These are phyloP conservation scores for Perca fluviatilis DNA, from an alignment of 2,113 vertebrate species.

Conservation along the genomic window DNA sequence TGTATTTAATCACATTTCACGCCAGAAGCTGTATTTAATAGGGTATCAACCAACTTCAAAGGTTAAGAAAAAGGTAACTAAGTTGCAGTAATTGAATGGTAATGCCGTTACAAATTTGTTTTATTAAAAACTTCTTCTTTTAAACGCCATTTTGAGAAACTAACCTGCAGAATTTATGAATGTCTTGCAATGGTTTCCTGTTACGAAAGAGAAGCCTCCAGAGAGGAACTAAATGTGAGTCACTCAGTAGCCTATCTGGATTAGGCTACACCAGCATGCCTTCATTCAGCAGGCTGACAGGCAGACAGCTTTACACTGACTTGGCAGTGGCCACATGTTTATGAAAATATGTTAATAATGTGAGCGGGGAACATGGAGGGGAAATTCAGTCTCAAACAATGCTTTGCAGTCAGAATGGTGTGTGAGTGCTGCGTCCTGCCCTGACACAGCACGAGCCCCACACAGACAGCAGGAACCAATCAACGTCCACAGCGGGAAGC, in stretches of 20 bases:
- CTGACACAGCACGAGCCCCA: not conserved
- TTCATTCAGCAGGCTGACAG: not conserved
- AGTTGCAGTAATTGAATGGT: not conserved
- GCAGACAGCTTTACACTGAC: not conserved
- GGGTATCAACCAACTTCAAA: not conserved
- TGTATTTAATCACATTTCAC: not conserved
- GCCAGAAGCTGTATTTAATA: not conserved
- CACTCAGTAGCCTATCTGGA: no score
- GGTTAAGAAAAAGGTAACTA: no score
- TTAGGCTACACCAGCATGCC: no score
- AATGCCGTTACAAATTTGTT: no score
- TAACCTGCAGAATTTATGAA: not conserved
- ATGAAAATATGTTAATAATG: not conserved
- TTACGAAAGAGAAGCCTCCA: slow-evolving; percentile 1
- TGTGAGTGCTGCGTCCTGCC: not conserved
- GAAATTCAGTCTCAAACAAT: not conserved
- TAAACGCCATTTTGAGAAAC: not conserved
- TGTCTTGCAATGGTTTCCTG: slow-evolving; percentile 35
- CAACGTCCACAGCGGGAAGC: not conserved
- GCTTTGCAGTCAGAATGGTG: not conserved
- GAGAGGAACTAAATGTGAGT: no score
- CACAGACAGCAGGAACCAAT: not conserved
- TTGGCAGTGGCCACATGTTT: not conserved
- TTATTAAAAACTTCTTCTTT: not conserved
- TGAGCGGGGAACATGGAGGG: not conserved